A percentile compares a stretch with the other conserved stretches of the same genome.
Evolutionary conservation across 1,140 invertebrate species (phyloP).

Genomic region (Aphaenogaster rudis): DNA sequence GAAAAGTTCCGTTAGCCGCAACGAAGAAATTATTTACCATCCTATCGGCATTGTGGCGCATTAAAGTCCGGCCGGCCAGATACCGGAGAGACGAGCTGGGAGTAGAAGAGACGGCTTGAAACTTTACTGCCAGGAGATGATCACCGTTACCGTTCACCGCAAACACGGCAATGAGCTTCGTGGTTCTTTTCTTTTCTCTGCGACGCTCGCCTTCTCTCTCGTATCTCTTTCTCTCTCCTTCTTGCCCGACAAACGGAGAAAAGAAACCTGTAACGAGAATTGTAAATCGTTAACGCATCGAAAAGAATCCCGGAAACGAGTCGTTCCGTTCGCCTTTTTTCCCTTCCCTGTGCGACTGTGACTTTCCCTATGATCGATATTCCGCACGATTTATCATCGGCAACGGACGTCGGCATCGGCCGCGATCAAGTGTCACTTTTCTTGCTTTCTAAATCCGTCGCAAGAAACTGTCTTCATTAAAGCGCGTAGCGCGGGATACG

Average conservation of each 20-base stretch:
- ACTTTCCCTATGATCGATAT: conserved; percentile 67
- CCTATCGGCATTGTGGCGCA: conserved; percentile 55
- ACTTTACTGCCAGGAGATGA: conserved; percentile 66
- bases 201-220: background rate
- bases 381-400: conserved; percentile 67
- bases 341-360: background rate
- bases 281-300: conserved; percentile 66
- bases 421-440: conserved; percentile 51
- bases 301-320: conserved; percentile 71
- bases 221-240: background rate
- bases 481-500: background rate
- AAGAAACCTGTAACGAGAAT: conserved; percentile 67
- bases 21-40: conserved; percentile 65
- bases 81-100: conserved; percentile 3
- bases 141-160: conserved; percentile 76
- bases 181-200: conserved; percentile 37
- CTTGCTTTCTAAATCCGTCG: conserved; percentile 52
- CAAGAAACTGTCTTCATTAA: conserved; percentile 22
- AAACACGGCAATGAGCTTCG: conserved; percentile 67
- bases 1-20: conserved; percentile 58
- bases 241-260: background rate
- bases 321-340: conserved; percentile 56
- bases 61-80: conserved; percentile 47
- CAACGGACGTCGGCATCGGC: background rate
- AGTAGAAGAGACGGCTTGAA: conserved; percentile 39